Conservation (phyloP, 2,888 invertebrate genomes). For the Acrobasis repandana region DNA sequence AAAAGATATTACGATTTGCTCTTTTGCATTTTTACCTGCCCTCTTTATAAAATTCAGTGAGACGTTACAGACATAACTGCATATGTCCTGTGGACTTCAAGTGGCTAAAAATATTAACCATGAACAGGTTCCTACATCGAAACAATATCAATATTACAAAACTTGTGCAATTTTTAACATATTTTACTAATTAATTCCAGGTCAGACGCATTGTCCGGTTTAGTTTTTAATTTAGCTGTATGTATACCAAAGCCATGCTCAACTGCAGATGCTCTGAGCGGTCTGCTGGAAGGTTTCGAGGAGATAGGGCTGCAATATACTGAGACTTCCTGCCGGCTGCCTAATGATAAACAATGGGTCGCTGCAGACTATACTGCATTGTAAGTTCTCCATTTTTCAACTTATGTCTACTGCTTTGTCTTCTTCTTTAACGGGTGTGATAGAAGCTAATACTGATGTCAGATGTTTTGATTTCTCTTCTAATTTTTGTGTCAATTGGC, state of each 20-base stretch:
- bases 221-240: constrained; percentile 44
- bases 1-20: no score
- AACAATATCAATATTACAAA: no score
- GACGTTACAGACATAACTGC: no score
- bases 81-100: no score
- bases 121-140: no score
- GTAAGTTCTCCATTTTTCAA: constrained; percentile 45
- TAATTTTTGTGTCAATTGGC: no score
- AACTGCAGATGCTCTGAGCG: constrained; percentile 45
- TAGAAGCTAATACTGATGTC: background rate
- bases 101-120: no score
- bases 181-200: constrained; percentile 2
- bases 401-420: no score
- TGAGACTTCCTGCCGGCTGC: constrained; percentile 58
- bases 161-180: no score
- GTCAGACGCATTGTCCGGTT: constrained; percentile 20
- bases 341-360: constrained; percentile 65
- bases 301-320: constrained; percentile 41
- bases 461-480: background rate
- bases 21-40: background rate
- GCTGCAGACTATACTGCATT: constrained; percentile 63
- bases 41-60: background rate
- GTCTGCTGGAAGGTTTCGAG: background rate
- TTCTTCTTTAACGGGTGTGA: no score
- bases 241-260: constrained; percentile 66